Conservation (phyloP, 2,113 vertebrate genomes). For the Asarcornis scutulata region DNA sequence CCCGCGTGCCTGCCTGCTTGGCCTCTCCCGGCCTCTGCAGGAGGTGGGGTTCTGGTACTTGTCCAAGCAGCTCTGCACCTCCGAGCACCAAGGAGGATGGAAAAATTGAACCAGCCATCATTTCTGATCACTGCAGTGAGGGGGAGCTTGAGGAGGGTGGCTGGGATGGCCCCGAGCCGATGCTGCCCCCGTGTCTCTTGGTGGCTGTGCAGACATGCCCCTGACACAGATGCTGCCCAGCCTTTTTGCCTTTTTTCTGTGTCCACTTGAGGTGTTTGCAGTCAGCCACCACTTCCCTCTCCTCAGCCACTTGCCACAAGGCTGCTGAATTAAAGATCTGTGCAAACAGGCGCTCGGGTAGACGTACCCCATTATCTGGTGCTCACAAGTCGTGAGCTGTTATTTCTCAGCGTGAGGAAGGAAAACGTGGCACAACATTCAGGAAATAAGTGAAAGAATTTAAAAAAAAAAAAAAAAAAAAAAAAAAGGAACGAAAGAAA, state of each 20-base stretch:
- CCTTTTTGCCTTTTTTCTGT: background rate
- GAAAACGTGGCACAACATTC: background rate
- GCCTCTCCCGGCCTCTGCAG: background rate
- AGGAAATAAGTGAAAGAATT: constrained; percentile 8
- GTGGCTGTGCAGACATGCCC: background rate
- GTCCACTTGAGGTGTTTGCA: constrained; percentile 8
- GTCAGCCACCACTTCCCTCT: background rate
- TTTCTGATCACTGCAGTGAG: background rate
- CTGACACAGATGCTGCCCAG: background rate
- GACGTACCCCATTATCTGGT: background rate
- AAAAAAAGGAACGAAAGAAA: background rate
- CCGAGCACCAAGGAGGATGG: background rate
- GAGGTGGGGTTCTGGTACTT: background rate
- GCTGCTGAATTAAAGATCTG: constrained; percentile 6
- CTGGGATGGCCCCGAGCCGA: rapidly evolving
- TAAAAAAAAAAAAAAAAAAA: background rate
- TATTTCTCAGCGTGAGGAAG: background rate
- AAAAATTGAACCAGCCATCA: background rate
- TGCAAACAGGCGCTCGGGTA: background rate
- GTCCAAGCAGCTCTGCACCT: background rate
- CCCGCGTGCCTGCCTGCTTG: background rate
- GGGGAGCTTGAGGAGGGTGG: rapidly evolving
- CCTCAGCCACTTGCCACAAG: background rate
- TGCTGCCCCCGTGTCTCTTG: background rate
- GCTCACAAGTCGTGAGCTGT: background rate